Percentiles rank a stretch among this genome's conserved stretches.
Evolutionary conservation across 2,888 invertebrate genomes (phyloP).

Genomic region (Cotesia congregata): DNA sequence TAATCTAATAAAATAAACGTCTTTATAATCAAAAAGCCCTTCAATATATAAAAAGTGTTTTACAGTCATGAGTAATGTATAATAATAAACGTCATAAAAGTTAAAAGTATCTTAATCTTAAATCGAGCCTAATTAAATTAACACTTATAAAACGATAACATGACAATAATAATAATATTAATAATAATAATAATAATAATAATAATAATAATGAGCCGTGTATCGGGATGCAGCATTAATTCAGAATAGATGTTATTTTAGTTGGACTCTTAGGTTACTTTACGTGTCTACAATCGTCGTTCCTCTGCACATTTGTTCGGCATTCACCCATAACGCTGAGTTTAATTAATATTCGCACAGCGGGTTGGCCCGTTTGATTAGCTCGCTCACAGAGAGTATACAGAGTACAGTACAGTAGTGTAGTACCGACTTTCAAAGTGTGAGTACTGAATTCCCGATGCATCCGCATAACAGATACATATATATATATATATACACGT

Average conservation of each 20-base stretch:
- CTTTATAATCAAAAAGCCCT: no score
- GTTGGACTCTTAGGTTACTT: background rate
- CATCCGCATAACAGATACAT: constrained; percentile 49
- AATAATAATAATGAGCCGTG: background rate
- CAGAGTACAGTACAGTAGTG: background rate
- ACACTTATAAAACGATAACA: no score
- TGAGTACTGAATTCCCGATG: constrained; percentile 55
- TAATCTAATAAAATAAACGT: no score
- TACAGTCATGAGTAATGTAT: no score
- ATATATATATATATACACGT: constrained; percentile 4
- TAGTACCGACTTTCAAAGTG: background rate
- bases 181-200: no score
- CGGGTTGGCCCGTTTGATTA: constrained; percentile 68
- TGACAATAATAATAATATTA: no score
- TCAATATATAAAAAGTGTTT: no score
- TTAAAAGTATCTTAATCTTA: no score
- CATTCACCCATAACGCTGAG: constrained; percentile 60
- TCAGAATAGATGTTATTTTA: background rate
- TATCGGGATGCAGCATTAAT: background rate
- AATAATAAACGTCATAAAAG: no score
- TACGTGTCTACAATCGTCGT: constrained; percentile 5
- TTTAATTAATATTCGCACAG: constrained; percentile 69
- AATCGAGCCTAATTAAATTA: no score
- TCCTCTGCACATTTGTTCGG: constrained; percentile 40
- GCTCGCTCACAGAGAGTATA: constrained; percentile 51